Conservation (phyloP, 2,797 vertebrate species). For the Xyrichtys novacula region DNA sequence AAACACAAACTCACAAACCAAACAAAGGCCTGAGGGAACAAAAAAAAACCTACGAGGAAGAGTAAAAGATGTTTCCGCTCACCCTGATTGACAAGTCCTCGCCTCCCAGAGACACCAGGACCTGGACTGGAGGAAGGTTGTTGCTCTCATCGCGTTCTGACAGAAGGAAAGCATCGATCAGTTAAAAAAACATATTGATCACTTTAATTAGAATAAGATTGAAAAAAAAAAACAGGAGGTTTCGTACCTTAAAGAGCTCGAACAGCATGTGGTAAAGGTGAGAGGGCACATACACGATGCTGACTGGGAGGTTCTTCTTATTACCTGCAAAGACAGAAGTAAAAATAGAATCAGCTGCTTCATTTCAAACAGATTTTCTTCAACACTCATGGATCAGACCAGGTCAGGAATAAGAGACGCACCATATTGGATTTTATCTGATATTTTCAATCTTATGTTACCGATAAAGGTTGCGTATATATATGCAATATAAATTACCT, state of each 20-base stretch:
- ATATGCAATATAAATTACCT: no score
- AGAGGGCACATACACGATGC: slow-evolving; percentile 94
- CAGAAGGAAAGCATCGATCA: no score
- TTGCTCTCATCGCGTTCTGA: slow-evolving; percentile 96
- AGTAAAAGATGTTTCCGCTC: neutral
- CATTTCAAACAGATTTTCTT: slow-evolving; percentile 33
- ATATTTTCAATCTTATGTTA: no score
- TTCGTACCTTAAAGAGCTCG: slow-evolving; percentile 94
- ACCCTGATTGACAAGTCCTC: slow-evolving; percentile 95
- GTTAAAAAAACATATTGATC: neutral
- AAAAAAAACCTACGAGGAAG: no score
- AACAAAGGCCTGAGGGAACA: neutral
- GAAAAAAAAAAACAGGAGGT: accelerated
- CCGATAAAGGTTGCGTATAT: no score
- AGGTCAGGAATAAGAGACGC: no score
- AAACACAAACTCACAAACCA: neutral
- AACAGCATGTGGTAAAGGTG: slow-evolving; percentile 98
- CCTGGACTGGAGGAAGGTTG: slow-evolving; percentile 88
- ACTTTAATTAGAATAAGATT: neutral
- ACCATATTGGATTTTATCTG: no score
- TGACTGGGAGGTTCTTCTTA: slow-evolving; percentile 81
- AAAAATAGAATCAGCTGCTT: slow-evolving; percentile 10
- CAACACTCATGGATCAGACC: no score
- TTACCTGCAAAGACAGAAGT: slow-evolving; percentile 76
- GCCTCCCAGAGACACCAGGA: slow-evolving; percentile 92